These are phyloP conservation scores for Aspidiotus destructor DNA, from an alignment of 2,888 invertebrate genomes.

Conservation along the genomic window DNA sequence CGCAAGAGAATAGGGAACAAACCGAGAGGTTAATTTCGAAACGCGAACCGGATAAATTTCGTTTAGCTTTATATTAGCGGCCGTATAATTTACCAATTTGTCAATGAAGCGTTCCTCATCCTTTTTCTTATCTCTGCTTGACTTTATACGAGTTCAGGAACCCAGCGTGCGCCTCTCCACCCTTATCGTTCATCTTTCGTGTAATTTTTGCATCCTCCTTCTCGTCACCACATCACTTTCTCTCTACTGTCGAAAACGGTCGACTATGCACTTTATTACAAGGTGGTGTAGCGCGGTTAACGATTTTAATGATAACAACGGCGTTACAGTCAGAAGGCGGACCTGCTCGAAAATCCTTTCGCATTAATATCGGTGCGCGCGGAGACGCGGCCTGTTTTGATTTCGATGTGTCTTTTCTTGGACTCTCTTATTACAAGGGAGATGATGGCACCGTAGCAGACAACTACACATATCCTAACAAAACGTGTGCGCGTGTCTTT, in stretches of 20 bases:
- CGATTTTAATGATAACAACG: conserved; percentile 22
- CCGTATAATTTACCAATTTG: conserved; percentile 34
- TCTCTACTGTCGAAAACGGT: conserved; percentile 1
- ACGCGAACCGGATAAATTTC: conserved; percentile 34
- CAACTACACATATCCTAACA: not conserved
- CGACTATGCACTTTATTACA: conserved; percentile 21
- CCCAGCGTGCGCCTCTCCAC: conserved; percentile 12
- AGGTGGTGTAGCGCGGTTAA: conserved; percentile 24
- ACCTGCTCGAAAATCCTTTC: conserved; percentile 11
- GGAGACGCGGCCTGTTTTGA: not conserved
- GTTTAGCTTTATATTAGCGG: conserved; percentile 33
- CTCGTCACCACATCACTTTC: conserved; percentile 10
- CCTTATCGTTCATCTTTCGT: conserved; percentile 30
- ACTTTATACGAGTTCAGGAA: not conserved
- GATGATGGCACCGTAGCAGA: not conserved
- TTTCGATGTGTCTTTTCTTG: conserved; percentile 6
- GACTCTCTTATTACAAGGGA: conserved; percentile 5
- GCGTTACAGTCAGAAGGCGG: conserved; percentile 25
- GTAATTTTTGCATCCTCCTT: conserved; percentile 23
- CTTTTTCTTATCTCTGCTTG: conserved; percentile 6
- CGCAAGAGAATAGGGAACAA: conserved; percentile 12
- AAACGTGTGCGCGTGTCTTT: conserved; percentile 23
- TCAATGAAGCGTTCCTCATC: conserved; percentile 29
- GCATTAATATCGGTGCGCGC: not conserved
- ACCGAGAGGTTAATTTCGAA: conserved; percentile 26